Evolutionary conservation across 2,113 vertebrate species (phyloP), one percentile per base, ranked within the genome.

Genomic region (Noturus placidus): DNA sequence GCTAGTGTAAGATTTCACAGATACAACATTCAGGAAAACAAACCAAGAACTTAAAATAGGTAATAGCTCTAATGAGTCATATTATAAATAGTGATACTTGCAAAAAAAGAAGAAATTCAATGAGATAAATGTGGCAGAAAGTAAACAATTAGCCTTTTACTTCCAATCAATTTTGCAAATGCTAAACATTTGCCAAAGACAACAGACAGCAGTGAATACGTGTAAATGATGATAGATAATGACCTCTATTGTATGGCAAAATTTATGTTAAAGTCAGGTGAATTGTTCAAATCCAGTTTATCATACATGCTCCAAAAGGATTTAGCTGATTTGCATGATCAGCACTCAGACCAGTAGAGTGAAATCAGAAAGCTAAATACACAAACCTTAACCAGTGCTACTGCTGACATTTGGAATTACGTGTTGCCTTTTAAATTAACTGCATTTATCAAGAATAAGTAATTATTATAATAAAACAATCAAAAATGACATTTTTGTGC

Each of bases 1-100:
- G 76, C 5, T 85, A 13, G 81, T 59, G n/a, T 87, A 70, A 56
- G 33, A 83, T 88, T 83, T 78, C 78, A 25, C 22, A 35, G 50
- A 85, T 77, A 85, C 27, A 82, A 63, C 57, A 57, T 38, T 22
- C 57, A 63, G 30, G 27, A 79, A 6, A 77, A n/a, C 27, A 81
- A 54, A 57, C 65, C 2, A n/a, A 17, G 27, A 30, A 33, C n/a
- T 77, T 30, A 50, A 74, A 27, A 38, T 38, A 38, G 15, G 7
- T 77, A 77, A 50, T 77, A 27, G 22, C 22, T 46, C 4, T 46
- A 27, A 77, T 77, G 52, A 15, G 25, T 77, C 46, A 52, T 27
- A 52, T 52, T 52, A 5, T 50, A 52, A n/a, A 20, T 79, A 50
- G 42, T 77, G 38, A 77, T 10, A 77, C 20, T 35, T 72, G 10